Percentiles rank a stretch among this genome's conserved stretches.
These are phyloP conservation scores for Petrocephalus sullivani DNA, from an alignment of 2,797 vertebrate species.

Conservation along the genomic window DNA sequence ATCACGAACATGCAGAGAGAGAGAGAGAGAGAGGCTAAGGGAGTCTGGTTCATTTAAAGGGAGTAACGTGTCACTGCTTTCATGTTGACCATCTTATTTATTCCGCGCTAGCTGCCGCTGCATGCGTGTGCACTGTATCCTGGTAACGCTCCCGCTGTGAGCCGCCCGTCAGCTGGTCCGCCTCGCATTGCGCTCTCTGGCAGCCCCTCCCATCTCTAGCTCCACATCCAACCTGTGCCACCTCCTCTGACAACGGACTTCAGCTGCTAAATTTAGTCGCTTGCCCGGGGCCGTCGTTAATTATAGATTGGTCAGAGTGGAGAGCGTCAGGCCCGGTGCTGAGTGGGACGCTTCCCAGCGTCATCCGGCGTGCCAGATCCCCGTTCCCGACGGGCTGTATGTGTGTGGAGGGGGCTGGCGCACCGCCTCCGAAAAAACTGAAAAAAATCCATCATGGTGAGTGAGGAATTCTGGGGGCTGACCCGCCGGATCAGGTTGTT, in stretches of 20 bases:
- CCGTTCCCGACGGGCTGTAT: constrained; percentile 21
- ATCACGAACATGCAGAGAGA: not conserved
- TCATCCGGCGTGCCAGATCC: constrained; percentile 30
- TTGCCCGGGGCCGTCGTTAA: constrained; percentile 65
- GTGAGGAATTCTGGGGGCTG: constrained; percentile 54
- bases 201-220: constrained; percentile 13
- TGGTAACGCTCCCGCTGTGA: not conserved
- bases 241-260: constrained; percentile 50
- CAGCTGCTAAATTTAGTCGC: constrained; percentile 63
- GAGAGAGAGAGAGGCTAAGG: not conserved
- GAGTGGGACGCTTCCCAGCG: constrained; percentile 40
- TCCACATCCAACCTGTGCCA: constrained; percentile 34
- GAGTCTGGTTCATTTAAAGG: not conserved
- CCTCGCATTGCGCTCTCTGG: not conserved
- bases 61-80: not conserved
- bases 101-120: not conserved
- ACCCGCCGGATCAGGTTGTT: constrained; percentile 55
- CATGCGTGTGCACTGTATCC: not conserved
- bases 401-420: constrained; percentile 14
- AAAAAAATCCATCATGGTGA: constrained; percentile 41
- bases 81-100: not conserved
- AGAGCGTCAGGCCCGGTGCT: constrained; percentile 29
- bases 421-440: not conserved
- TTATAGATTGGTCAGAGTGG: constrained; percentile 59
- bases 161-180: not conserved